A percentile compares a stretch with the other conserved stretches of the same genome.
These are phyloP conservation scores for Papilio elwesi DNA, from an alignment of 2,888 invertebrate genomes.

Conservation along the genomic window DNA sequence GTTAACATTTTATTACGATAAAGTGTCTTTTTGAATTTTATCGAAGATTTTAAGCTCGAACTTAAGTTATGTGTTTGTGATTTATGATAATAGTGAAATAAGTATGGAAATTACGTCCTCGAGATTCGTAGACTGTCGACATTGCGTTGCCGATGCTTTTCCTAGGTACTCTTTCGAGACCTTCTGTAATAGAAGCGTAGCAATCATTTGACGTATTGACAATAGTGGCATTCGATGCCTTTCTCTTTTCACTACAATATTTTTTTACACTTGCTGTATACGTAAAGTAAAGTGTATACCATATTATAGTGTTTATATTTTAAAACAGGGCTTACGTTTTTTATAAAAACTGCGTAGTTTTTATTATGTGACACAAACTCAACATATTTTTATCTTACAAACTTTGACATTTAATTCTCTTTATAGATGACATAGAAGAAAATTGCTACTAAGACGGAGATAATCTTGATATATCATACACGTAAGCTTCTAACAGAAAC, in stretches of 20 bases:
- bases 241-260: background rate
- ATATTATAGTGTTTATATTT: no score
- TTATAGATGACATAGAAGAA: constrained; percentile 1
- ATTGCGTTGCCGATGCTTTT: background rate
- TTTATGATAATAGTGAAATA: background rate
- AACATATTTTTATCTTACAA: constrained; percentile 12
- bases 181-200: background rate
- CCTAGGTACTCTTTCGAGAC: background rate
- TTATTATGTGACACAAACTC: background rate
- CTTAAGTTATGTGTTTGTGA: no score
- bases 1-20: no score
- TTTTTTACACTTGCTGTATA: no score
- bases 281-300: no score
- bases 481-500: background rate
- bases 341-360: background rate
- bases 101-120: background rate
- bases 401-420: constrained; percentile 20
- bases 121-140: background rate
- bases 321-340: no score
- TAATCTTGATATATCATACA: constrained; percentile 6
- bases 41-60: no score
- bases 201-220: background rate
- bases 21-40: no score
- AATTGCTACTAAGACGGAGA: constrained; percentile 13
- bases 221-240: background rate